Base-by-base conservation (phyloP, 1,140 invertebrate genomes). In the Lordiphosa stackelbergi region DNA sequence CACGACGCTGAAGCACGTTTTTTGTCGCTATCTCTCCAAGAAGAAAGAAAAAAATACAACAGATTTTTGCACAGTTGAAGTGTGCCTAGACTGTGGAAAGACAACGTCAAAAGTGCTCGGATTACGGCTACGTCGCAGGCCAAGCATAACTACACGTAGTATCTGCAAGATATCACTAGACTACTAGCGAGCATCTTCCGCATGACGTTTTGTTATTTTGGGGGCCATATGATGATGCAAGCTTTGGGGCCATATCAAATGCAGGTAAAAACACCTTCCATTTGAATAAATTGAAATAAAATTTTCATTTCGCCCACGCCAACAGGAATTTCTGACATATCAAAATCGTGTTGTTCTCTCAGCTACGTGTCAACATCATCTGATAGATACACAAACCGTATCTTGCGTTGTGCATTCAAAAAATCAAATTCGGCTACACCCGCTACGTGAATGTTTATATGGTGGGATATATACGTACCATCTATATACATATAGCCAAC, bases 81-180 rank as follows among this genome's bases (percentile, higher is more conserved):
- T 81, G 77, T 81, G 77, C 77, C 72, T 83, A 81, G 77, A 72
- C 72, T 75, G 77, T 81, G 77, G 73, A 73, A 70, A 73, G 66
- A 62, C 58, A 59, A 81, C 75, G 77, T 81, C 75, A 81, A 65
- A 53, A 59, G 51, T 54, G 53, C 48, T 78, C 77, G 58, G 72
- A 72, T 83, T 83, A 75, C 75, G 49, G 31, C 52, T 37, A 38
- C 41, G n/a, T 6, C 19, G 42, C 61, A 69, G 66, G 51, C 66
- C 69, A 83, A 83, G 77, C 77, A 83, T 83, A 77, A 83, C 77
- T 83, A 54, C 77, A 83, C 78, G 77, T 83, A 79, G 53, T 12
- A 49, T 57, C 46, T 47, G 34, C 9, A 46, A 56, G 46, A 65
- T 56, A 70, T 69, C 55, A 53, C 35, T 42, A 48, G 43, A 56